A percentile compares a stretch with the other conserved stretches of the same genome.
These are phyloP conservation scores for Anastrepha obliqua DNA, from an alignment of 1,140 invertebrate genomes.

Conservation along the genomic window DNA sequence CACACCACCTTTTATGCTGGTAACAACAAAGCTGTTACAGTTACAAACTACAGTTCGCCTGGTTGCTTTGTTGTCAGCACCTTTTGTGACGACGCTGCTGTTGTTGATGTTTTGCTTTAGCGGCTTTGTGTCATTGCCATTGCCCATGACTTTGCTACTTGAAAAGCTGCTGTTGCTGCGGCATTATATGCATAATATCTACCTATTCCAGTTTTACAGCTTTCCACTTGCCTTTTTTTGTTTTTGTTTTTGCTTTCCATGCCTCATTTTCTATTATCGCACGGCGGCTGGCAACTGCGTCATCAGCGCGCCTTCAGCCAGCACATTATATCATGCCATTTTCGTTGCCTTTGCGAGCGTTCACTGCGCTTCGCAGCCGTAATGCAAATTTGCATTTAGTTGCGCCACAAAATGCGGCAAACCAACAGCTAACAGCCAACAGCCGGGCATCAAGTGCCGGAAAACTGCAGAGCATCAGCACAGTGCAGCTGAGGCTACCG, in stretches of 20 bases:
- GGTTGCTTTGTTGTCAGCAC: not conserved
- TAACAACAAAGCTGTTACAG: constrained; percentile 43
- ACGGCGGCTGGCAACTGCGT: constrained; percentile 6
- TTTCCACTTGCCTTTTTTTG: not conserved
- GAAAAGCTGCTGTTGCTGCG: not conserved
- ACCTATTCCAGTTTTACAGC: constrained; percentile 16
- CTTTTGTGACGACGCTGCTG: constrained; percentile 7
- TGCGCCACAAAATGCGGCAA: constrained; percentile 40
- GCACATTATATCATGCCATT: constrained; percentile 31
- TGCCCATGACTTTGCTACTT: not conserved
- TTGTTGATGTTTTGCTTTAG: not conserved
- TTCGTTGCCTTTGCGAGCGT: not conserved
- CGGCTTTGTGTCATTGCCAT: constrained; percentile 10
- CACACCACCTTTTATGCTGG: no score
- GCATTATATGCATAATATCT: not conserved
- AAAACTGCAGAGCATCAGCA: not conserved
- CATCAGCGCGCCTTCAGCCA: not conserved
- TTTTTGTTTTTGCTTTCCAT: constrained; percentile 17
- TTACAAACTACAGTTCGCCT: not conserved
- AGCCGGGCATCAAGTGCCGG: not conserved
- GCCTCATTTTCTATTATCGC: constrained; percentile 41
- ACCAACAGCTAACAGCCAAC: not conserved
- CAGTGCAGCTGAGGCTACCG: not conserved
- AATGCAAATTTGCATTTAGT: constrained; percentile 29
- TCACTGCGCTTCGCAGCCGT: not conserved